Evolutionary conservation across 1,140 invertebrate species (phyloP).

Genomic region (Cydia pomonella): DNA sequence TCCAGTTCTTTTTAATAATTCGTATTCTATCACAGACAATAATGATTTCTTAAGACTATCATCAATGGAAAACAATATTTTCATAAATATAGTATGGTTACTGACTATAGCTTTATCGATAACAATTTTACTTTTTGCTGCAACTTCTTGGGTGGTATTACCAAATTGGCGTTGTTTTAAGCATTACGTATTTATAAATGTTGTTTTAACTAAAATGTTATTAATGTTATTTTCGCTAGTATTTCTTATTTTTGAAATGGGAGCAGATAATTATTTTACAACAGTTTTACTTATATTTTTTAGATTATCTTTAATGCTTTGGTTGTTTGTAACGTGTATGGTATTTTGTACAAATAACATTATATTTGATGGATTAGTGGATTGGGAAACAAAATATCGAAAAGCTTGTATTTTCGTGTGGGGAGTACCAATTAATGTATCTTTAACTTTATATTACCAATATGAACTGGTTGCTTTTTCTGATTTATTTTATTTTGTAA

Average conservation of each 20-base stretch:
- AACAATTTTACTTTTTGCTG: conserved; percentile 1
- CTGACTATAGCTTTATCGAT: neutral
- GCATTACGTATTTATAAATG: neutral
- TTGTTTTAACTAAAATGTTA: neutral
- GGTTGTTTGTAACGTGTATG: neutral
- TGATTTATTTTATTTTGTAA: neutral
- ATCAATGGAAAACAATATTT: neutral
- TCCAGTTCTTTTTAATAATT: no score
- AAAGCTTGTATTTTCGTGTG: neutral
- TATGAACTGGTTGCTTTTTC: neutral
- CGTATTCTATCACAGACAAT: neutral
- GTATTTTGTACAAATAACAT: neutral
- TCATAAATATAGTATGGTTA: neutral
- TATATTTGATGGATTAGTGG: neutral
- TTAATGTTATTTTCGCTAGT: neutral
- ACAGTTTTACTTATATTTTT: neutral
- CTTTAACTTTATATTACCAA: neutral
- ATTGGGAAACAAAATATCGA: neutral
- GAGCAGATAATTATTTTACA: neutral
- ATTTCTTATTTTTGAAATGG: neutral
- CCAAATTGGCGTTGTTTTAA: conserved; percentile 5
- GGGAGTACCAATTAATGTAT: neutral
- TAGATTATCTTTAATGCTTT: conserved; percentile 3
- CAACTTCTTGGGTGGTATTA: neutral
- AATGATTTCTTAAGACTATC: neutral